Conservation (phyloP, 1,140 invertebrate genomes). For the Ostrea edulis region DNA sequence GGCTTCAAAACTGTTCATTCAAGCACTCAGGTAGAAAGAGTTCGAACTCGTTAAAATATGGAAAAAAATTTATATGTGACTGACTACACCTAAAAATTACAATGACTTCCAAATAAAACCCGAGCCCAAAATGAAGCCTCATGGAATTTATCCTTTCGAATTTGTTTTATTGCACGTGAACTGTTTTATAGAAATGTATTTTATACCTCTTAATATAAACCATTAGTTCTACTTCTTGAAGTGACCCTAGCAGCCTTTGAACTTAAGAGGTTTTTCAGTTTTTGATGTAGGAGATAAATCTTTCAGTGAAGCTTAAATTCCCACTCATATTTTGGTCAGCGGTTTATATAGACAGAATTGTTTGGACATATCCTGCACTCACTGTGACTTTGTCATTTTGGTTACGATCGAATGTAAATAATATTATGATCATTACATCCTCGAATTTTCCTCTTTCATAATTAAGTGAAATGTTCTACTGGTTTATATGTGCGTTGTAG, state of each 20-base stretch:
- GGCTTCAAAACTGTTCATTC: neutral
- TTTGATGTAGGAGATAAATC: neutral
- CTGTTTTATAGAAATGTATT: slow-evolving; percentile 19
- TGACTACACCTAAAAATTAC: neutral
- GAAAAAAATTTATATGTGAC: neutral
- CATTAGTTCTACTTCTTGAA: slow-evolving; percentile 1
- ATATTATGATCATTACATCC: too few relatives aligned
- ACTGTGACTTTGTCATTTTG: too few relatives aligned
- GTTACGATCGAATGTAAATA: too few relatives aligned
- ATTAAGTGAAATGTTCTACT: too few relatives aligned
- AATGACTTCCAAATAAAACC: neutral
- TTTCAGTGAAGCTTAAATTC: neutral
- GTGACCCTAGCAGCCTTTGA: neutral
- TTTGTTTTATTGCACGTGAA: slow-evolving; percentile 2
- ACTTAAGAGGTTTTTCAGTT: neutral
- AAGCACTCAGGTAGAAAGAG: neutral
- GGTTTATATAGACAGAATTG: too few relatives aligned
- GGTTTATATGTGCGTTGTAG: too few relatives aligned
- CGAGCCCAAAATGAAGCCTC: neutral
- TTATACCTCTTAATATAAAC: neutral
- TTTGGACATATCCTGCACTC: too few relatives aligned
- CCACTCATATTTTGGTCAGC: too few relatives aligned
- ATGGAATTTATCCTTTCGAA: slow-evolving; percentile 3
- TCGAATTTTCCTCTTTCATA: too few relatives aligned
- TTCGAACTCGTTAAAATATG: slow-evolving; percentile 4